phyloP scores from a whole-genome alignment of 2,113 vertebrate genomes.

The Reinhardtius hippoglossoides region DNA sequence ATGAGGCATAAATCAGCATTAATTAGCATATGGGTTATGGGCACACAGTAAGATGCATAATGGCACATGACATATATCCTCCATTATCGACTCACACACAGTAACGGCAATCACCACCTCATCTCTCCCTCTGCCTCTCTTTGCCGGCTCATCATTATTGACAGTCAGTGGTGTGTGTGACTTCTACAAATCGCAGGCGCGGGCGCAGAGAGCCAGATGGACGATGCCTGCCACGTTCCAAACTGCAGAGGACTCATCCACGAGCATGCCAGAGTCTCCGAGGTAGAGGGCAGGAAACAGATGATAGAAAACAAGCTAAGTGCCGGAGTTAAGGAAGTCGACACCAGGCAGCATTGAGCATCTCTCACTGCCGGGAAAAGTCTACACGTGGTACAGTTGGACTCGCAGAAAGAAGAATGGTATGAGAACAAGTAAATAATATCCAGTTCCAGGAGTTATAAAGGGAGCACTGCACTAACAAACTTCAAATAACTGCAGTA shows the following conservation, averaged over 20 bases:
- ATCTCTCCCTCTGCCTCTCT: conserved; percentile 43
- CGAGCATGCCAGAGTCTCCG: conserved; percentile 19
- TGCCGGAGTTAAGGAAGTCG: conserved; percentile 7
- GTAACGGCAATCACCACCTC: conserved; percentile 47
- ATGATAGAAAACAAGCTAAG: conserved; percentile 33
- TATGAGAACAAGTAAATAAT: not conserved
- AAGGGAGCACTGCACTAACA: not conserved
- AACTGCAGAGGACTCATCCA: conserved; percentile 3
- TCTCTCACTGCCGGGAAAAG: not conserved
- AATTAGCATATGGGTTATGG: conserved; percentile 67
- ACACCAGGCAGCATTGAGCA: conserved; percentile 12
- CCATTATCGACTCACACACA: conserved; percentile 54
- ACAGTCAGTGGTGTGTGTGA: conserved; percentile 44
- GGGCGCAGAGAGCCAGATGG: conserved; percentile 17
- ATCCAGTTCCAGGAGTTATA: not conserved
- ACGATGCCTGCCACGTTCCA: conserved; percentile 22
- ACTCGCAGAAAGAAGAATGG: not conserved
- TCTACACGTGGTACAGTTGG: not conserved
- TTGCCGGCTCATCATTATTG: conserved; percentile 59
- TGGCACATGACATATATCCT: conserved; percentile 65
- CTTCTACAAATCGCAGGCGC: conserved; percentile 46
- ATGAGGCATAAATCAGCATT: conserved; percentile 74
- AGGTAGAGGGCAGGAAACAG: not conserved
- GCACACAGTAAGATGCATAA: conserved; percentile 57
- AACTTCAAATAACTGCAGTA: not conserved